phyloP scores from a whole-genome alignment of 2,888 invertebrate genomes.

The Branchipolynoe longqiensis region DNA sequence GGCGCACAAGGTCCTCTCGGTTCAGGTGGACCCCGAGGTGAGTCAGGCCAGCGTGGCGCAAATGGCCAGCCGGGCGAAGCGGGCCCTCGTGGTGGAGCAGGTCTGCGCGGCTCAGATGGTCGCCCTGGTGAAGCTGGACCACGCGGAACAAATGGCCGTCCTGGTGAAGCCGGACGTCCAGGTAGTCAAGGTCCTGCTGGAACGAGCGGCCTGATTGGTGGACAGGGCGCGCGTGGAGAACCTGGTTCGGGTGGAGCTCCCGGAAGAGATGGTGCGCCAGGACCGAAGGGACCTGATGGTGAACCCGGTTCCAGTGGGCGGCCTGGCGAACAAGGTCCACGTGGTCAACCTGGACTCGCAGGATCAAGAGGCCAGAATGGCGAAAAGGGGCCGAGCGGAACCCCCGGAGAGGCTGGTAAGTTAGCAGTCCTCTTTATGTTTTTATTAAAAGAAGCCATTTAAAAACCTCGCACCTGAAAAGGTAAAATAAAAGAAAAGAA shows the following conservation, averaged over 20 bases:
- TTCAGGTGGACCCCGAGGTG: slow-evolving; percentile 56
- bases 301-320: slow-evolving; percentile 57
- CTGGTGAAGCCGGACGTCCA: slow-evolving; percentile 58
- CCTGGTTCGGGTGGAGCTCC: slow-evolving; percentile 54
- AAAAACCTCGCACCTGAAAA: no score
- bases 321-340: slow-evolving; percentile 51
- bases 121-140: slow-evolving; percentile 60
- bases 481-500: no score
- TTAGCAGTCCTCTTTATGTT: no score
- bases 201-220: slow-evolving; percentile 60
- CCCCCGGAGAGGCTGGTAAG: slow-evolving; percentile 58
- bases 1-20: slow-evolving; percentile 14
- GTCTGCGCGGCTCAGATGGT: slow-evolving; percentile 65
- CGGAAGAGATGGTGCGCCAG: slow-evolving; percentile 58
- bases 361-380: slow-evolving; percentile 57
- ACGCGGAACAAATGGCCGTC: slow-evolving; percentile 64
- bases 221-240: slow-evolving; percentile 57
- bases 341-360: slow-evolving; percentile 61
- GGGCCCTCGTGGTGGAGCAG: slow-evolving; percentile 63
- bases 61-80: slow-evolving; percentile 43
- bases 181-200: slow-evolving; percentile 70
- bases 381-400: slow-evolving; percentile 25
- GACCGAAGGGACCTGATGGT: slow-evolving; percentile 61
- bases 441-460: no score
- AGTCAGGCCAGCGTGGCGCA: slow-evolving; percentile 59